Evolutionary conservation across 2,888 invertebrate genomes (phyloP), one percentile per base, ranked within the genome.

Genomic region (Phalera bucephala): DNA sequence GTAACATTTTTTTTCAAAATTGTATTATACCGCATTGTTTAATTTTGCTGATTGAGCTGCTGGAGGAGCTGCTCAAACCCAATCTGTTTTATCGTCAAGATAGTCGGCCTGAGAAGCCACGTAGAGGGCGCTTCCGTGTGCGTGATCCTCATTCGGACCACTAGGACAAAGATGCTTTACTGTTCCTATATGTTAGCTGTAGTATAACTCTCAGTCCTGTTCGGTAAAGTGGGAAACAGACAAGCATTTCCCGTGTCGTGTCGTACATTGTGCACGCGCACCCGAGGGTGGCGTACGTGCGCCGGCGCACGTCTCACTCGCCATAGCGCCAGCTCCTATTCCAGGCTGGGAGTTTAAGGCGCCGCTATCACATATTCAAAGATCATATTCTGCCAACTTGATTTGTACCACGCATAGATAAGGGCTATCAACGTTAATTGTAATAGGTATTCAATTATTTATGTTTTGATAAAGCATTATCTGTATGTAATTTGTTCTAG

Each of bases 231-330:
- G n/a, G n/a, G n/a, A n/a, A n/a, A n/a, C n/a, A n/a, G n/a, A n/a
- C n/a, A 3, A 11, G 9, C 17, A 9, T 29, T 10, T 34, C 2
- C 8, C 57, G 60, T 62, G 11, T 20, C 61, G 59, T 62, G 25
- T 8, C 32, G 28, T 36, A 44, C 47, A 77, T 51, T 61, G 87
- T 55, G 58, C 12, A 51, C 64, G 52, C 56, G 37, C 52, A 11
- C 19, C 22, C 19, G 49, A 35, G 50, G 54, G 61, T 85, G 87
- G 87, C 86, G 70, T 88, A 87, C 87, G 87, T 86, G 87, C 80
- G 60, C 70, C 14, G 37, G 49, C 69, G 77, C 87, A 86, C 84
- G 86, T 82, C 52, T 54, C 42, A 39, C 59, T 47, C 56, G 45
- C 45, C 11, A 10, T 46, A 59, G 55, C 63, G 60, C 64, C 63